A percentile compares a stretch with the other conserved stretches of the same genome.
phyloP scores from a whole-genome alignment of 1,140 invertebrate genomes.

The Heliconius hewitsoni region DNA sequence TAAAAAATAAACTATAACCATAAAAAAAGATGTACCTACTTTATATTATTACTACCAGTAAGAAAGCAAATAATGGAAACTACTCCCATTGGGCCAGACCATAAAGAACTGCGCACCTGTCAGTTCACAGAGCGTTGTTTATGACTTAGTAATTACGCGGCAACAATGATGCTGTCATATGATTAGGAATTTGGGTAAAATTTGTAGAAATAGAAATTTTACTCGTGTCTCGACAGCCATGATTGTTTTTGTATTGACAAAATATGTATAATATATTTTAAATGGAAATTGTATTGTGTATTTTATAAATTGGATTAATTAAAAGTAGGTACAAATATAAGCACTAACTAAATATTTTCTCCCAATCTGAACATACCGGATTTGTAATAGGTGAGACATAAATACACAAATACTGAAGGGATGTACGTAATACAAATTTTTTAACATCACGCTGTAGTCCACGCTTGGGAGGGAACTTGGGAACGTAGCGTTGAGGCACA shows the following conservation, averaged over 20 bases:
- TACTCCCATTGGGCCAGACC: neutral
- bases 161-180: neutral
- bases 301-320: neutral
- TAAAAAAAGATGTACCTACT: neutral
- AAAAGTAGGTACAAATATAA: too few relatives aligned
- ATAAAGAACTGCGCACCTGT: constrained; percentile 4
- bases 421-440: too few relatives aligned
- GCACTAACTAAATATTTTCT: too few relatives aligned
- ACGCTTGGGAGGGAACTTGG: too few relatives aligned
- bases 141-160: neutral
- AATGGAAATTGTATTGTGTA: neutral
- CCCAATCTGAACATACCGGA: too few relatives aligned
- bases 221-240: neutral
- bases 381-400: too few relatives aligned
- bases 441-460: too few relatives aligned
- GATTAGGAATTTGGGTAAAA: neutral
- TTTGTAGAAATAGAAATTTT: neutral
- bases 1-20: neutral
- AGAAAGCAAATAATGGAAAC: neutral
- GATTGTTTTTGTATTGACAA: neutral
- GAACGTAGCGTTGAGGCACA: too few relatives aligned
- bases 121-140: neutral
- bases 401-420: too few relatives aligned
- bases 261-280: neutral
- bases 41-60: neutral